A percentile compares a stretch with the other conserved stretches of the same genome.
Conservation (phyloP, 1,140 invertebrate species). For the Daktulosphaira vitifoliae region DNA sequence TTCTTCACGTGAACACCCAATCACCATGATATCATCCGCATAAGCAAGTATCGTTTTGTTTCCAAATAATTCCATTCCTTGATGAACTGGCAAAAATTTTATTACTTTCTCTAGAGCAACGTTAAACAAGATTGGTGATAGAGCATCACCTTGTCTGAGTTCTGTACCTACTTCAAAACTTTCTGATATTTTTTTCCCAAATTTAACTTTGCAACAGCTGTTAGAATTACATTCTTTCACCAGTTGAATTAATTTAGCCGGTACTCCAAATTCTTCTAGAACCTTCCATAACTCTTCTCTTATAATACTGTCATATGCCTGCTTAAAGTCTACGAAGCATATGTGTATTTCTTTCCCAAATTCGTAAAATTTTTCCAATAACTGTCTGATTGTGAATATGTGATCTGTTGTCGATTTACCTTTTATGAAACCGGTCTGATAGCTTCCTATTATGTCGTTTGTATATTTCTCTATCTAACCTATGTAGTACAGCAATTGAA, state of each 20-base stretch:
- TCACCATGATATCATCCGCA: neutral
- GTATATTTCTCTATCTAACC: neutral
- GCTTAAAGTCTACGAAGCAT: neutral
- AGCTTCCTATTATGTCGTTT: neutral
- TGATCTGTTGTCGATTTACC: neutral
- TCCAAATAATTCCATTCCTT: neutral
- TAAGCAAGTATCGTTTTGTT: too few species aligned
- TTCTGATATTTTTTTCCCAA: slow-evolving; percentile 1
- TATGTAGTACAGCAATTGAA: neutral
- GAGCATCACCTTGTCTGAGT: neutral
- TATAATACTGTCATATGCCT: neutral
- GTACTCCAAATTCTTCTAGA: neutral
- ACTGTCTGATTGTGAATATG: neutral
- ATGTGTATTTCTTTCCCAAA: neutral
- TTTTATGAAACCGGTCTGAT: neutral
- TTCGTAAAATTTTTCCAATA: neutral
- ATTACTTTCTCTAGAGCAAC: neutral
- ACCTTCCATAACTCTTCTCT: slow-evolving; percentile 2
- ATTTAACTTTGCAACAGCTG: neutral
- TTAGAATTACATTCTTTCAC: slow-evolving; percentile 1
- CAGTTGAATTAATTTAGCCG: slow-evolving; percentile 4
- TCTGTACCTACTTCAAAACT: neutral
- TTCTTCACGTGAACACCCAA: neutral
- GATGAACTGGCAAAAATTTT: neutral
- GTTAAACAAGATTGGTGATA: neutral